These are phyloP conservation scores for Psilanteris sp. DNA, from an alignment of 1,140 invertebrate species.

Conservation along the genomic window DNA sequence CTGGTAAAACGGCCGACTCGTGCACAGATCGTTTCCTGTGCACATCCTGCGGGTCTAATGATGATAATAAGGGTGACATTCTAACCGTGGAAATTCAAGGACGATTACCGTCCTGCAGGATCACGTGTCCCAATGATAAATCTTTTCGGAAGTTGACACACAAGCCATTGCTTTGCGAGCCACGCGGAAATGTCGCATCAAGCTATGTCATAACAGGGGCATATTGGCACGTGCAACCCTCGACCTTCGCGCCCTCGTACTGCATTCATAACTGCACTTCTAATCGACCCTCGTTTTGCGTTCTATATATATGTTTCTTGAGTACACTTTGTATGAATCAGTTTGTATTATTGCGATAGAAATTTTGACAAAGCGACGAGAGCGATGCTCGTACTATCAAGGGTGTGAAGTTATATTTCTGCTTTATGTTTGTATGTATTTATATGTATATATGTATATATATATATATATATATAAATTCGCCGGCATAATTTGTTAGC, in stretches of 20 bases:
- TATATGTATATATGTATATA: slow-evolving; percentile 21
- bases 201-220: slow-evolving; percentile 76
- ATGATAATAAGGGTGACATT: slow-evolving; percentile 62
- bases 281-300: slow-evolving; percentile 52
- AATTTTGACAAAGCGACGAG: slow-evolving; percentile 40
- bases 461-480: not conserved
- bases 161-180: slow-evolving; percentile 46
- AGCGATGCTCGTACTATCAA: slow-evolving; percentile 16
- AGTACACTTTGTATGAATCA: slow-evolving; percentile 12
- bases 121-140: slow-evolving; percentile 71
- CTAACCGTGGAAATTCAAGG: slow-evolving; percentile 63
- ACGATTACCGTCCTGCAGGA: slow-evolving; percentile 63
- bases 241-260: slow-evolving; percentile 71
- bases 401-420: slow-evolving; percentile 45
- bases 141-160: slow-evolving; percentile 64
- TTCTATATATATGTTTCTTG: slow-evolving; percentile 27
- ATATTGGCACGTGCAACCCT: slow-evolving; percentile 64
- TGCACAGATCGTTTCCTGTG: slow-evolving; percentile 39
- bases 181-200: slow-evolving; percentile 71
- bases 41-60: slow-evolving; percentile 40
- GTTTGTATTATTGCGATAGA: slow-evolving; percentile 47
- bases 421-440: too few species aligned
- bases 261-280: slow-evolving; percentile 68
- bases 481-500: too few species aligned
- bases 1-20: slow-evolving; percentile 11